Evolutionary conservation across 2,888 invertebrate species (phyloP), one percentile per base, ranked within the genome.

Genomic region (Petrolisthes cinctipes): DNA sequence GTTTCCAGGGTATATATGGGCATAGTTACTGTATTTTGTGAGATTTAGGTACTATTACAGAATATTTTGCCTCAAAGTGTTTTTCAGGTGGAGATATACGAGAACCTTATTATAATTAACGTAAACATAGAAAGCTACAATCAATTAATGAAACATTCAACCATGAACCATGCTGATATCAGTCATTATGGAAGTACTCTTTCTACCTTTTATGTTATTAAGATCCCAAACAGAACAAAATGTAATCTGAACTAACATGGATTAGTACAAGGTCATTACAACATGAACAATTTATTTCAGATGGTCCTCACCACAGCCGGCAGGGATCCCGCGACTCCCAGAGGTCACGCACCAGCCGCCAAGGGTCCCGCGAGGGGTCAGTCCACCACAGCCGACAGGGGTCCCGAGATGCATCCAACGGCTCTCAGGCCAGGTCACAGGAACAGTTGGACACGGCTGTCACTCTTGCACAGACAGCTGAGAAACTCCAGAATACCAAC

Each of bases 371-470:
- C 51, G 90, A 90, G 73, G 90, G 89, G 14, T 90, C 90, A 66
- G 94, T 0, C 94, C 96, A 92, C 91, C 95, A 95, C 91, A 95
- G 95, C 0, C 92, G 95, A 76, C 95, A 95, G 91, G 95, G 94
- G 90, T 95, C 95, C 91, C 93, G 94, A 78, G 95, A 95, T 79
- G 90, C 90, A 9, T 90, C 90, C 37, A 90, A 83, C 73, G 89
- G 90, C 0, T 89, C 89, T 2, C 86, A 90, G 68, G 81, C 83
- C 17, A 83, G 84, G 71, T 73, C 85, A 37, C 81, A 87, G 76
- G 86, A 83, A 53, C 86, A 86, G 51, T 56, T 86, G 7, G 86
- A 89, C 56, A 89, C 90, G 1, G 88, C 90, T n/a, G 86, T 89
- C 56, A 90, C 90, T 23, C 68, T 90, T 17, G 90, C 89, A 61